Percentiles rank a stretch among this genome's conserved stretches.
Evolutionary conservation across 2,113 vertebrate genomes (phyloP).

Genomic region (Microtus montanus): DNA sequence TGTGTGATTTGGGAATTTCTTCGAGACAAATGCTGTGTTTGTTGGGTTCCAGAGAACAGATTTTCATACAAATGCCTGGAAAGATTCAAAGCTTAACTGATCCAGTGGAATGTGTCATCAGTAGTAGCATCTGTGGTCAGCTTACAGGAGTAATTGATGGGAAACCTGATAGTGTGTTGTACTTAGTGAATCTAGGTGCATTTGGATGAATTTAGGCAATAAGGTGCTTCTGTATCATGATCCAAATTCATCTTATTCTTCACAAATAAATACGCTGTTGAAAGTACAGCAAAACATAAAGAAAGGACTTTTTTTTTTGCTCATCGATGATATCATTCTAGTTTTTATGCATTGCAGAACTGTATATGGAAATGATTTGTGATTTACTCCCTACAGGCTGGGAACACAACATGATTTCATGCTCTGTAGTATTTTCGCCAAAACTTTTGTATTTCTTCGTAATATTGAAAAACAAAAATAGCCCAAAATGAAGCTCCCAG

Average conservation of each 20-base stretch:
- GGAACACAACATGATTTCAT: not conserved
- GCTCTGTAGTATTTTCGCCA: not conserved
- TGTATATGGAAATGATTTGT: not conserved
- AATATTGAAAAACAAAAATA: not conserved
- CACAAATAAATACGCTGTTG: not conserved
- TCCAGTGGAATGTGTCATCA: not conserved
- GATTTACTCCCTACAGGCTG: not conserved
- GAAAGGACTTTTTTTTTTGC: not conserved
- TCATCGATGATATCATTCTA: not conserved
- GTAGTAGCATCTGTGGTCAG: not conserved
- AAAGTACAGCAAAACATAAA: not conserved
- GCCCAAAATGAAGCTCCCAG: not conserved
- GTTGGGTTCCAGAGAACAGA: not conserved
- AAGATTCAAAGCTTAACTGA: constrained; percentile 18
- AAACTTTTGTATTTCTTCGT: not conserved
- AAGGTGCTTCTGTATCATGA: not conserved
- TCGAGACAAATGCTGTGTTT: constrained; percentile 39
- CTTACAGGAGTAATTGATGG: not conserved
- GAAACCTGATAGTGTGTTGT: not conserved
- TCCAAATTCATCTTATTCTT: not conserved
- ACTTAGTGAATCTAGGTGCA: not conserved
- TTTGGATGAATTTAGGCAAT: not conserved
- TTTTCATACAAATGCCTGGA: too few species aligned
- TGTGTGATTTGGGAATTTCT: constrained; percentile 31
- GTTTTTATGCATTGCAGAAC: not conserved